Evolutionary conservation across 2,797 vertebrate genomes (phyloP).

Genomic region (Chelmon rostratus): DNA sequence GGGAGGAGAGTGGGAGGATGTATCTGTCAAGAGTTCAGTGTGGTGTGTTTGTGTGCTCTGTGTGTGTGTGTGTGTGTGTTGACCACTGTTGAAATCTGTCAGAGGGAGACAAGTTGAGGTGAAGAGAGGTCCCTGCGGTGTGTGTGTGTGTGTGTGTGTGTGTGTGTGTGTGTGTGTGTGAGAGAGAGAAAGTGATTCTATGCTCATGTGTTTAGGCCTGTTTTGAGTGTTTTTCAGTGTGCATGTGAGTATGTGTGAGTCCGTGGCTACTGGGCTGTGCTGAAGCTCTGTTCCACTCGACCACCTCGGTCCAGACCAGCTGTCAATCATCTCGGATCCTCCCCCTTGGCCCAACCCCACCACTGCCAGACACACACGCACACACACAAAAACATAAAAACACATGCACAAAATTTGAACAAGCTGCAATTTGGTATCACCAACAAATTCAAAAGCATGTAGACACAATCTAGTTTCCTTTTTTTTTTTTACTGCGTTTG

Average conservation of each 20-base stretch:
- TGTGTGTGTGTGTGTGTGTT: slow-evolving; percentile 43
- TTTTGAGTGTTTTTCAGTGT: slow-evolving; percentile 6
- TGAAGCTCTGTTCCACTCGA: slow-evolving; percentile 73
- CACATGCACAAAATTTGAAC: background rate
- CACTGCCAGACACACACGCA: background rate
- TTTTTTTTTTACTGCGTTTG: background rate
- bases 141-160: slow-evolving; percentile 22
- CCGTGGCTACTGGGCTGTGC: slow-evolving; percentile 67
- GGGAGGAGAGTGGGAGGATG: slow-evolving; percentile 64
- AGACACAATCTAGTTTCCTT: background rate
- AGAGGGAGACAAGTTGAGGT: slow-evolving; percentile 73
- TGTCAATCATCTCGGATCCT: slow-evolving; percentile 68
- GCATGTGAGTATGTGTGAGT: slow-evolving; percentile 36
- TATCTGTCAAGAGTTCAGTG: slow-evolving; percentile 69
- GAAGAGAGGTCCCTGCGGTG: slow-evolving; percentile 68
- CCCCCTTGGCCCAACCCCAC: background rate
- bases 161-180: slow-evolving; percentile 10
- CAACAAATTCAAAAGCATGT: background rate
- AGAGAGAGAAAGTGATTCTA: slow-evolving; percentile 30
- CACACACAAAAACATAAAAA: slow-evolving; percentile 1
- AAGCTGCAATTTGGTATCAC: background rate
- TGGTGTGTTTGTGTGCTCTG: slow-evolving; percentile 30
- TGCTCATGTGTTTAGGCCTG: slow-evolving; percentile 44
- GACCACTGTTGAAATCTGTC: slow-evolving; percentile 73
- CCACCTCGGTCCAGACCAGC: slow-evolving; percentile 63